Conservation (phyloP, 2,797 vertebrate genomes). For the Thamnophis elegans region DNA sequence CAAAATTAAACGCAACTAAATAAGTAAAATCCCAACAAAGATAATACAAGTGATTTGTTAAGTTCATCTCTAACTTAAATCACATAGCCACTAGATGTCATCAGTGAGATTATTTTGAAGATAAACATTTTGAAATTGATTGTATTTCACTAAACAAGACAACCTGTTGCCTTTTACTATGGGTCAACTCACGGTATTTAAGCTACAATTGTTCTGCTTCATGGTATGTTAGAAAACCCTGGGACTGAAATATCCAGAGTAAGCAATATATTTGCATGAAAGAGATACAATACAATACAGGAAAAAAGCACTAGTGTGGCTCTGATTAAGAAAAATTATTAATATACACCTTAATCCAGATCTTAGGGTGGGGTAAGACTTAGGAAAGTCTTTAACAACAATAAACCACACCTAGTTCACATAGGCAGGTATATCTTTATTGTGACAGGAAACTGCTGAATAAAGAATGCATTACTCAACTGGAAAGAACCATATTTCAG, state of each 20-base stretch:
- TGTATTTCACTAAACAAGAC: neutral
- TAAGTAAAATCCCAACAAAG: neutral
- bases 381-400: neutral
- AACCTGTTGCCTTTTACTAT: neutral
- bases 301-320: neutral
- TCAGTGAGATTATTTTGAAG: neutral
- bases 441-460: neutral
- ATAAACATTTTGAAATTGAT: neutral
- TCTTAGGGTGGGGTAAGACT: neutral
- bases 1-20: neutral
- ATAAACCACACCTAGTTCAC: neutral
- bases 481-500: neutral
- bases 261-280: neutral
- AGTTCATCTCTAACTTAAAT: neutral
- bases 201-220: neutral
- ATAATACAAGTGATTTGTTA: neutral
- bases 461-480: neutral
- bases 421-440: neutral
- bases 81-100: constrained; percentile 15
- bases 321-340: neutral
- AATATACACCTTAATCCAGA: neutral
- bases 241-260: neutral
- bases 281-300: neutral
- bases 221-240: neutral
- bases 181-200: neutral